Evolutionary conservation across 2,797 vertebrate species (phyloP).

Genomic region (Otolemur crassicaudatus): DNA sequence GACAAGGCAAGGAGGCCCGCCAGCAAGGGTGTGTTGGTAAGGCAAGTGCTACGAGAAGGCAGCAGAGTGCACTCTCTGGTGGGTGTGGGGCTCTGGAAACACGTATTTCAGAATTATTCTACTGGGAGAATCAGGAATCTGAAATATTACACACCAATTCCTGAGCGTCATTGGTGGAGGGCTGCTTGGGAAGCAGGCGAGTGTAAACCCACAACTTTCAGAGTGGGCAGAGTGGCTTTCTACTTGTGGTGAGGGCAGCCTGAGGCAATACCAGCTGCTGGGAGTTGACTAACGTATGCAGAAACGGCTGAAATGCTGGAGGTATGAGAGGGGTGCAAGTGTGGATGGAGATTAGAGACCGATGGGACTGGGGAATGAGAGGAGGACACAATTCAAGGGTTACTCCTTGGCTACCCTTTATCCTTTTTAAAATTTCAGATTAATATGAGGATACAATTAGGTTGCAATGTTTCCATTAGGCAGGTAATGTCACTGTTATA

Average conservation of each 20-base stretch:
- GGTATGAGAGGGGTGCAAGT: not conserved
- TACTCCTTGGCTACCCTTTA: not conserved
- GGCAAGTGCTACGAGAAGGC: not conserved
- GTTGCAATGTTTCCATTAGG: too few relatives aligned
- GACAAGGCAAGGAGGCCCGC: not conserved
- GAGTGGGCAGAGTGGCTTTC: not conserved
- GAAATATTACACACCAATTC: not conserved
- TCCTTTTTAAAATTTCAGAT: too few relatives aligned
- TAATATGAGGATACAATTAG: too few relatives aligned
- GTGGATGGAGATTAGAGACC: not conserved
- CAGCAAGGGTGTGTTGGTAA: not conserved
- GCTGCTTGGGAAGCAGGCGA: fast-evolving
- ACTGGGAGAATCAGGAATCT: not conserved
- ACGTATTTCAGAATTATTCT: not conserved
- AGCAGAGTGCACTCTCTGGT: not conserved
- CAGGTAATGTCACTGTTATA: too few relatives aligned
- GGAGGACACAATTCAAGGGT: not conserved
- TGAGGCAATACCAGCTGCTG: not conserved
- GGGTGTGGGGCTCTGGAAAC: not conserved
- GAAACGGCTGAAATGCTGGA: not conserved
- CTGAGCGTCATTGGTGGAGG: not conserved
- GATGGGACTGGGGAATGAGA: not conserved
- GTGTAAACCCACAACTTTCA: not conserved
- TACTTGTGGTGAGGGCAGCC: not conserved
- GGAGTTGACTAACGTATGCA: not conserved